phyloP scores from a whole-genome alignment of 64 coral and sea anemone species.

The Hydrozoanthus tunicans region DNA sequence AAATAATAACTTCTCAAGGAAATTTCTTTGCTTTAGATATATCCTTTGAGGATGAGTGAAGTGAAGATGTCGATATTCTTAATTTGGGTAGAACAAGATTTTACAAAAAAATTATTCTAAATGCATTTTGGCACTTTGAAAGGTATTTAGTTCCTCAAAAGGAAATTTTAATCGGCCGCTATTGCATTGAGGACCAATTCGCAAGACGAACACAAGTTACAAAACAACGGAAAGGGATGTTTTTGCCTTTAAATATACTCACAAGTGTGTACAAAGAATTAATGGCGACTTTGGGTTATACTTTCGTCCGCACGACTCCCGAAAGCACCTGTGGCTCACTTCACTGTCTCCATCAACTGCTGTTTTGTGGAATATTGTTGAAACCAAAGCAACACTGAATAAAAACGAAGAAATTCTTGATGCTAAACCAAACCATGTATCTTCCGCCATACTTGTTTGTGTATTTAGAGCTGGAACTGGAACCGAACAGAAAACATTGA shows the following conservation, averaged over 20 bases:
- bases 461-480: background rate
- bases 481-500: background rate
- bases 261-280: constrained; percentile 73
- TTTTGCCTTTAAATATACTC: constrained; percentile 9
- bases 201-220: too few species aligned
- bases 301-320: constrained; percentile 74
- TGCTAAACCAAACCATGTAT: background rate
- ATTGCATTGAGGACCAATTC: too few species aligned
- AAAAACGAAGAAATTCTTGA: constrained; percentile 13
- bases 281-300: constrained; percentile 80
- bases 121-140: too few species aligned
- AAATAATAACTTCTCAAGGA: too few species aligned
- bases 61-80: too few species aligned
- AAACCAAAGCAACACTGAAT: constrained; percentile 7
- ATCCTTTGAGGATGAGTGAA: too few species aligned
- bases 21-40: too few species aligned
- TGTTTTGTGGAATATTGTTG: background rate
- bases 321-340: constrained; percentile 50
- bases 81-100: too few species aligned
- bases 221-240: background rate
- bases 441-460: constrained; percentile 75
- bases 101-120: too few species aligned
- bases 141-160: too few species aligned
- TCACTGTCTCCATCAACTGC: constrained; percentile 4
- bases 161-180: too few species aligned